Base-by-base conservation (phyloP, 2,113 vertebrate species). In the Charadrius vociferus region DNA sequence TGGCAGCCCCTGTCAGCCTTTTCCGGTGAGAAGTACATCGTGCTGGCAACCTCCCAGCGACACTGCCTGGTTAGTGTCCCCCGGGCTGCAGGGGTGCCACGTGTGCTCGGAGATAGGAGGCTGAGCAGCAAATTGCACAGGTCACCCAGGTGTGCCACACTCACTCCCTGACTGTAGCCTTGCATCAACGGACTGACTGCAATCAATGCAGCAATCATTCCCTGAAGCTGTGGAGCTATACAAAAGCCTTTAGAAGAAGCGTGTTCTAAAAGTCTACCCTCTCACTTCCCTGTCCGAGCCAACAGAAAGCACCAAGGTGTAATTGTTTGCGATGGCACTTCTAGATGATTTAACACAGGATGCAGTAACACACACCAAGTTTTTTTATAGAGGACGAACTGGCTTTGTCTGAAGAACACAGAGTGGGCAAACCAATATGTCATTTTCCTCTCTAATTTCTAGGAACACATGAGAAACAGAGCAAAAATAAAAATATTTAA, bases 141-240 rank as follows among this genome's bases (percentile, higher is more conserved):
- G 41, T 55, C 32, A 50, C 23, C 9, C 0, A 0, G 4, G 4
- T 10, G 32, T 22, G 49, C 62, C 62, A 23, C 5, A 5, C 72
- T 45, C 7, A 1, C 8, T 47, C 22, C 55, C 32, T 1, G 1
- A 0, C 0, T 56, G n/a, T 16, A 24, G 10, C 4, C 59, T 32
- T 52, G n/a, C 71, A 50, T 21, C 26, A 0, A 3, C 34, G 3
- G n/a, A 10, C 29, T 20, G 30, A 29, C n/a, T 45, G n/a, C 56
- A 55, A 13, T 6, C 56, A 63, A 16, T 6, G 43, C 83, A 67
- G 65, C 72, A 84, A 4, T 12, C 53, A 49, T 36, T 39, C n/a
- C 61, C 65, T 26, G n/a, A 41, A 63, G n/a, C 41, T 71, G 12
- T 12, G 55, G 11, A 68, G 56, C 27, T 72, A 15, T 1, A 32